Conservation (phyloP, 2,113 vertebrate genomes). For the Pterocles burchelli region DNA sequence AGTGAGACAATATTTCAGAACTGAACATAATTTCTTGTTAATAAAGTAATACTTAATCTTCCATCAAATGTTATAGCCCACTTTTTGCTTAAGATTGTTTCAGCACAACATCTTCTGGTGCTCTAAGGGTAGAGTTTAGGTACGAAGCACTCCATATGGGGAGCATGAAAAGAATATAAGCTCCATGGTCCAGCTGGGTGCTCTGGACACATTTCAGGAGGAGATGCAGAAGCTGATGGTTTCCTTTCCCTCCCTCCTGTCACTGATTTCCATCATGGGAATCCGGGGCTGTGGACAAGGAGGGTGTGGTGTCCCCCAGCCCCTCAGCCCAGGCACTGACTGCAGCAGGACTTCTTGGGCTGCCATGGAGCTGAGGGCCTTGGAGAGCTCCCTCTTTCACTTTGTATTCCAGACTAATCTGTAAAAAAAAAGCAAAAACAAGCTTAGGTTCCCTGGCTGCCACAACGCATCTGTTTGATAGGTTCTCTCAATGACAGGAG, state of each 20-base stretch:
- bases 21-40: neutral
- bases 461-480: neutral
- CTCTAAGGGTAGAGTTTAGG: neutral
- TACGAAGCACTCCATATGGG: neutral
- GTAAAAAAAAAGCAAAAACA: neutral
- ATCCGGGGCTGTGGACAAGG: neutral
- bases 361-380: neutral
- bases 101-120: neutral
- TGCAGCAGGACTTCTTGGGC: accelerated
- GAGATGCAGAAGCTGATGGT: neutral
- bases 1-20: neutral
- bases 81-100: neutral
- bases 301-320: neutral
- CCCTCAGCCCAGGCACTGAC: neutral
- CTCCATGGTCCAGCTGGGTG: neutral
- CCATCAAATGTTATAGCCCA: neutral
- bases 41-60: neutral
- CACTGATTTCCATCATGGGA: neutral
- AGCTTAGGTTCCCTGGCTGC: neutral
- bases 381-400: neutral
- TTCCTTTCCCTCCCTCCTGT: neutral
- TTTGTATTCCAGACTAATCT: neutral
- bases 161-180: neutral
- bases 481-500: neutral
- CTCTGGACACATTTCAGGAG: neutral